Base-by-base conservation (phyloP, 2,888 invertebrate genomes). In the Alitta virens region DNA sequence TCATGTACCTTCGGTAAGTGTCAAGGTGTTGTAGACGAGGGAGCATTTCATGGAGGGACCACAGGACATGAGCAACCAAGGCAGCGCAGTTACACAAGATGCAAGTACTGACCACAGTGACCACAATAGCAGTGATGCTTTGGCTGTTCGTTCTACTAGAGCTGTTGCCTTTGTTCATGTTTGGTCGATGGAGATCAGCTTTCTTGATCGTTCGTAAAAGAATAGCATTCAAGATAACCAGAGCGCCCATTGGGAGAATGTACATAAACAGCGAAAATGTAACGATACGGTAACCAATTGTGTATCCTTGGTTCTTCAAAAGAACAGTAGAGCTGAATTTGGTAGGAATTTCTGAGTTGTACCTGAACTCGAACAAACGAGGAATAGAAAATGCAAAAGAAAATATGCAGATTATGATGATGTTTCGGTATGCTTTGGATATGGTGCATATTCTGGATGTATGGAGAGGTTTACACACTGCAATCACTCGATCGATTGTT, bases 401-500 rank as follows among this genome's bases (percentile, higher is more conserved):
- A 14, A 63, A 46, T 3, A 63, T 9, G 25, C 63, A 18, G 7
- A 66, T 42, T 24, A 62, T n/a, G 33, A 43, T 51, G 50, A 71
- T 63, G 38, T 59, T 46, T 5, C 57, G 54, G 25, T 63, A 61
- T 7, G 69, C 63, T 24, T 62, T 27, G 14, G 50, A 38, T n/a
- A 59, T 51, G 25, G 69, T 67, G 42, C 71, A 71, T 7, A 71
- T 42, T 24, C 64, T 23, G 25, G 66, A 68, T 2, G 68, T 69
- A 27, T 68, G 66, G 16, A 71, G 65, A 9, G 71, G 71, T 5
- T 59, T 42, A 33, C 66, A 62, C 5, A 70, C 68, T 12, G 68
- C 71, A 14, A 70, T 64, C 53, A 53, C 70, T 3, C 71, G 52
- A 38, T 71, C 71, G 16, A 66, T 26, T 16, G 71, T 71, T 53